Percentiles rank a stretch among this genome's conserved stretches.
phyloP scores from a whole-genome alignment of 1,140 invertebrate species.

The Lepidurus arcticus region DNA sequence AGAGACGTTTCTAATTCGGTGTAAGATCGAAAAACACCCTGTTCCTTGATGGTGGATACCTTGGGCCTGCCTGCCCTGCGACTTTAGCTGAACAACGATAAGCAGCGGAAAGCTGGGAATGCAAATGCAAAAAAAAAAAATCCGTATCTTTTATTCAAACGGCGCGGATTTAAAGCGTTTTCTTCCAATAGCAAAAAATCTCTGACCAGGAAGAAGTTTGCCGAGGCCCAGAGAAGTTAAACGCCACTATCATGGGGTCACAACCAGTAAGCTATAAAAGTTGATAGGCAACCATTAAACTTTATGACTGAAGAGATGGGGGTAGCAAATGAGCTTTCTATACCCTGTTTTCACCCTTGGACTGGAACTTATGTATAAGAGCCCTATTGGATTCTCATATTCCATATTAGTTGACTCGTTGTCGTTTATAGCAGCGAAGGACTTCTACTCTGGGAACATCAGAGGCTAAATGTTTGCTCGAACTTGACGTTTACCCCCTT shows the following conservation, averaged over 20 bases:
- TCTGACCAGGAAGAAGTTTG: background rate
- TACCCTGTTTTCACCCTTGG: background rate
- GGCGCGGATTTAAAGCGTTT: background rate
- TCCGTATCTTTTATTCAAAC: background rate
- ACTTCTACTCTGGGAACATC: background rate
- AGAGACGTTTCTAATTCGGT: constrained; percentile 10
- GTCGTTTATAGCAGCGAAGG: background rate
- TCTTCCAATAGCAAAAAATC: background rate
- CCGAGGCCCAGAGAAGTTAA: background rate
- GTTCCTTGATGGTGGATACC: background rate
- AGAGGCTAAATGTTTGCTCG: background rate
- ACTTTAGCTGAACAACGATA: background rate
- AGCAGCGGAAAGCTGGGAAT: background rate
- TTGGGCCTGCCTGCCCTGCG: background rate
- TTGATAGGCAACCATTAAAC: constrained; percentile 17
- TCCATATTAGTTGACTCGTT: constrained; percentile 15
- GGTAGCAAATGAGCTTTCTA: background rate
- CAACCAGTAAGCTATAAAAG: constrained; percentile 19
- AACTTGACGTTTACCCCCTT: background rate
- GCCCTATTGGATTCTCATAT: constrained; percentile 10
- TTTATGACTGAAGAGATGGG: constrained; percentile 11
- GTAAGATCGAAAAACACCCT: background rate
- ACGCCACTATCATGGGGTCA: constrained; percentile 16
- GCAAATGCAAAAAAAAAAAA: background rate
- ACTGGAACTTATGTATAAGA: background rate